Base-by-base conservation (phyloP, 2,113 vertebrate species). In the Microtus montanus region DNA sequence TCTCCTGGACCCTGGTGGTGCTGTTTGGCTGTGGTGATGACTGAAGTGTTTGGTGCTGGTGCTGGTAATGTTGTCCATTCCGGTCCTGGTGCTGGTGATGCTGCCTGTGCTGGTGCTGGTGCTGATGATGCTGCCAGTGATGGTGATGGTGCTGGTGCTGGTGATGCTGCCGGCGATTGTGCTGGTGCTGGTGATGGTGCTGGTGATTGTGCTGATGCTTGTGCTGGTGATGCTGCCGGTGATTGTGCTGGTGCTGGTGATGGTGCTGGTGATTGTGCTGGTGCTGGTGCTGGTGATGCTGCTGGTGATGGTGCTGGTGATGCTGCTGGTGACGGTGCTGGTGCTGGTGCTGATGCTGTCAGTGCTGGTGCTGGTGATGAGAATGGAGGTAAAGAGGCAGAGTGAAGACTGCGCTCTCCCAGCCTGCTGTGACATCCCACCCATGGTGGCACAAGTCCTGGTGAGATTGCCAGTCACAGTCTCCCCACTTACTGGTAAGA, bases 61-160 rank as follows among this genome's bases (percentile, higher is more conserved):
- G 22, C 2, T 75, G 73, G 24, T 66, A 11, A 12, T 33, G 33
- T 0, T 54, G 52, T 3, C 8, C 0, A 0, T 49, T 11, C 49
- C 3, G 10, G 38, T 74, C 22, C 1, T 44, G 73, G 11, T 41
- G 38, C 8, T 73, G 70, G 7, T 63, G 7, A 63, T 74, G 38
- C 14, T 54, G 52, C 14, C 3, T 0, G 52, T 54, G 52, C 0
- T 3, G 13, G 52, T 52, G 61, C 0, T 10, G 22, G 7, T 63
- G 22, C 2, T 24, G 61, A 0, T 63, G 61, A 1, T 63, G 61
- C 2, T 63, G 61, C 2, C 2, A 1, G 0, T 26, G 61, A 0
- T 10, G 61, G 2, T 63, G 61, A 0, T 10, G 49, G 12, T 77
- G 74, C 0, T 47, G 74, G 6, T 49, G 35, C 3, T 38, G n/a